Evolutionary conservation across 1,140 invertebrate species (phyloP).

Genomic region (Orchesella cincta): DNA sequence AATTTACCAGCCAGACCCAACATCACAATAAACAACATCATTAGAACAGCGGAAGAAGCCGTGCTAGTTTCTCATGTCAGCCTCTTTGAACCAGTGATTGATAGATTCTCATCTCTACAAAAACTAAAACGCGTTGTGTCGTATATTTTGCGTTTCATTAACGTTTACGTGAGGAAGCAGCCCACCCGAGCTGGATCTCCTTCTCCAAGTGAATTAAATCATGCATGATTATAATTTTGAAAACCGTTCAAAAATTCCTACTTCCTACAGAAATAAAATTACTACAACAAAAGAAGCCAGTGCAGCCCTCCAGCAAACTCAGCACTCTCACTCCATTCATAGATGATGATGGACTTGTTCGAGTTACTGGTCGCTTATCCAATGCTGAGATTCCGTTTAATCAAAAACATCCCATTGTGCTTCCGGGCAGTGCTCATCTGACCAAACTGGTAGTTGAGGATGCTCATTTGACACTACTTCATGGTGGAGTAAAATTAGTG

Average conservation of each 20-base stretch:
- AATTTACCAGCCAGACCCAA: neutral
- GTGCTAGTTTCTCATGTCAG: neutral
- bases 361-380: slow-evolving; percentile 47
- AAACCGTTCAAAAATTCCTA: neutral
- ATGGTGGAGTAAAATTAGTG: slow-evolving; percentile 50
- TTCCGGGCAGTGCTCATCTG: slow-evolving; percentile 38
- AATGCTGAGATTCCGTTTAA: slow-evolving; percentile 28
- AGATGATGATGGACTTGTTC: slow-evolving; percentile 41
- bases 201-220: neutral
- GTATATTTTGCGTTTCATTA: too few relatives aligned
- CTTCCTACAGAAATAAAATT: neutral
- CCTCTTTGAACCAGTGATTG: too few relatives aligned
- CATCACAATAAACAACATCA: too few relatives aligned
- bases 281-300: neutral
- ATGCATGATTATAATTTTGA: neutral
- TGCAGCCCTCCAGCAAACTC: neutral
- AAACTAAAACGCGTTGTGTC: too few relatives aligned
- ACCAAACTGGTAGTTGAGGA: slow-evolving; percentile 48
- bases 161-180: too few relatives aligned
- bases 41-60: neutral
- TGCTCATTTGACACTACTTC: slow-evolving; percentile 50
- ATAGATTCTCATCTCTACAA: too few relatives aligned
- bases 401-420: neutral
- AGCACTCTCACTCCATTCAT: slow-evolving; percentile 29
- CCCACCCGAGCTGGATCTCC: neutral